Evolutionary conservation across 2,113 vertebrate genomes (phyloP), one percentile per base, ranked within the genome.

Genomic region (Nothoprocta perdicaria): DNA sequence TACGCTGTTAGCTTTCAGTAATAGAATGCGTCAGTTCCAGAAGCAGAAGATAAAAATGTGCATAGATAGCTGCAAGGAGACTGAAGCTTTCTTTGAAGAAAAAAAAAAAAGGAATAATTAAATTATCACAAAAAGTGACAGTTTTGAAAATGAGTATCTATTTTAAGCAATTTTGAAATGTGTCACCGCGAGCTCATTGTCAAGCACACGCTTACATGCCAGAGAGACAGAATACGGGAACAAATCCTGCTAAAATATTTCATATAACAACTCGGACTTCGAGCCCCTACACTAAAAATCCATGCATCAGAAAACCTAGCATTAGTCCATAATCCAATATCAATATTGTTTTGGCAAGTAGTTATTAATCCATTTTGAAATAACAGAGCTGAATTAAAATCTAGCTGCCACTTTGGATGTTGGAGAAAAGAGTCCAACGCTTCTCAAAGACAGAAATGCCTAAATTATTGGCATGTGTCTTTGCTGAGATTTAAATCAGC

Each of bases 151-250:
- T 48, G 43, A 87, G 86, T 45, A 83, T 80, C 60, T 89, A 82
- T 93, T 79, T 92, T 50, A 71, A 55, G 81, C 35, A 89, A 52
- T 88, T 93, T 92, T 90, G 90, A 6, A 82, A 88, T 73, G 72
- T 67, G 75, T 71, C 81, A 71, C 72, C 95, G 93, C 35, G 81
- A 86, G 79, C 84, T 93, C 52, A 60, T 60, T 1, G 1, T 90
- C 45, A 83, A 92, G 79, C 72, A 40, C n/a, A 73, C 6, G 55
- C 14, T 55, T 80, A 45, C 0, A 4, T 53, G 76, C 50, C 82
- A 85, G 15, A 0, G 0, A 78, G 55, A 63, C 45, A 72, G 48
- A 62, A 82, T 0, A 0, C 78, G 23, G 33, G 41, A 92, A 87
- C 26, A 31, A 45, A 74, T 83, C n/a, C 55, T 38, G 57, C 10